A percentile compares a stretch with the other conserved stretches of the same genome.
phyloP scores from a whole-genome alignment of 2,797 vertebrate genomes.

The Pangasius macronema region DNA sequence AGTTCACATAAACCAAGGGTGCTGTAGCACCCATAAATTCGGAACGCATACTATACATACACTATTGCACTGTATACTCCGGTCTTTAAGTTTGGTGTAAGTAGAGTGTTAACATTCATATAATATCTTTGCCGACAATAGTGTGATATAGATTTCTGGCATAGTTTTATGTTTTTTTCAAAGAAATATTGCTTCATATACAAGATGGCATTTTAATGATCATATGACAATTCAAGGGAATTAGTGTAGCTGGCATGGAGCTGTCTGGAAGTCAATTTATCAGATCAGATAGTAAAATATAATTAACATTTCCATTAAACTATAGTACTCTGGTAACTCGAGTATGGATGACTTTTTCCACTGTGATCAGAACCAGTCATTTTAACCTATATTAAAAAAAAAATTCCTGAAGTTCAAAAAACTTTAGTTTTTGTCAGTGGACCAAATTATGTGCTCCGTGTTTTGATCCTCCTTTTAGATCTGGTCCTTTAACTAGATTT shows the following conservation, averaged over 20 bases:
- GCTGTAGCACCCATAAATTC: background rate
- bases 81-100: too few relatives aligned
- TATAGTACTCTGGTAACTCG: too few relatives aligned
- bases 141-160: background rate
- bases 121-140: background rate
- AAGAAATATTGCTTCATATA: background rate
- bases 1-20: background rate
- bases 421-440: background rate
- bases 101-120: too few relatives aligned
- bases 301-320: background rate
- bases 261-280: background rate
- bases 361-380: background rate
- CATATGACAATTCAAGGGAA: background rate
- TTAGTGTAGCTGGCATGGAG: background rate
- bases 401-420: background rate
- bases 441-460: background rate
- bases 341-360: background rate
- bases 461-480: background rate
- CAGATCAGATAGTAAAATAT: background rate
- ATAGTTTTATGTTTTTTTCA: background rate
- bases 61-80: too few relatives aligned
- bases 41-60: too few relatives aligned
- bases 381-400: background rate
- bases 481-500: background rate
- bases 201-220: background rate